phyloP scores from a whole-genome alignment of 2,113 vertebrate genomes.

The Scartelaos histophorus region DNA sequence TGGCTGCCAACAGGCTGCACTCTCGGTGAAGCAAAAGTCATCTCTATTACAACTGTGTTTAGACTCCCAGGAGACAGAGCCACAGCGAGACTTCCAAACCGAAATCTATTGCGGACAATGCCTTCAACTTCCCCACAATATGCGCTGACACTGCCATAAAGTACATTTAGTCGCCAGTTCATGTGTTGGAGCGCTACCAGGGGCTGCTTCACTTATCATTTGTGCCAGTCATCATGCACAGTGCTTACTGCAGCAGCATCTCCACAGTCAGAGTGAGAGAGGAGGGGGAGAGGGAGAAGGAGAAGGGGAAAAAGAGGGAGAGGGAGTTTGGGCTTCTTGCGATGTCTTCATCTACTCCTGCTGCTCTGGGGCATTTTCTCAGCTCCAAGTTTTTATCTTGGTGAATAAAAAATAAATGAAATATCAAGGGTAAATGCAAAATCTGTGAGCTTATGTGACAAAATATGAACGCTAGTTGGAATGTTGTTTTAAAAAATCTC shows the following conservation, averaged over 20 bases:
- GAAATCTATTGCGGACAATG: conserved; percentile 46
- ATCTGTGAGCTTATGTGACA: conserved; percentile 7
- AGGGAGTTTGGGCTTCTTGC: conserved; percentile 30
- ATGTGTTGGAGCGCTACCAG: conserved; percentile 46
- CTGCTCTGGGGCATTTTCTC: conserved; percentile 36
- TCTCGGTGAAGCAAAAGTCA: conserved; percentile 35
- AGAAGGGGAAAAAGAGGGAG: conserved; percentile 11
- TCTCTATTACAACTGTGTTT: conserved; percentile 43
- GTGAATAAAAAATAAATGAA: conserved; percentile 25
- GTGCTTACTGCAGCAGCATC: conserved; percentile 39
- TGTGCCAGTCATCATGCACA: conserved; percentile 49
- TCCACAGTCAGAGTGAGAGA: conserved; percentile 23
- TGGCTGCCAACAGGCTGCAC: conserved; percentile 40
- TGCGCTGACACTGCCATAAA: conserved; percentile 59
- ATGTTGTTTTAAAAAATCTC: background rate
- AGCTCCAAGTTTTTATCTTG: conserved; percentile 8
- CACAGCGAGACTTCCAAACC: conserved; percentile 43
- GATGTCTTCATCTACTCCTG: conserved; percentile 30
- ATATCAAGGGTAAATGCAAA: conserved; percentile 13
- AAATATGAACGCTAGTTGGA: background rate
- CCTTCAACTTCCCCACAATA: conserved; percentile 48
- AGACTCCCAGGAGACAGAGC: conserved; percentile 54
- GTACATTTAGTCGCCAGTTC: conserved; percentile 58
- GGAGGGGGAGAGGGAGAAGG: conserved; percentile 25
- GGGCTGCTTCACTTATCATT: conserved; percentile 54